A percentile compares a stretch with the other conserved stretches of the same genome.
Evolutionary conservation across 1,140 invertebrate species (phyloP).

Genomic region (Euura lappo): DNA sequence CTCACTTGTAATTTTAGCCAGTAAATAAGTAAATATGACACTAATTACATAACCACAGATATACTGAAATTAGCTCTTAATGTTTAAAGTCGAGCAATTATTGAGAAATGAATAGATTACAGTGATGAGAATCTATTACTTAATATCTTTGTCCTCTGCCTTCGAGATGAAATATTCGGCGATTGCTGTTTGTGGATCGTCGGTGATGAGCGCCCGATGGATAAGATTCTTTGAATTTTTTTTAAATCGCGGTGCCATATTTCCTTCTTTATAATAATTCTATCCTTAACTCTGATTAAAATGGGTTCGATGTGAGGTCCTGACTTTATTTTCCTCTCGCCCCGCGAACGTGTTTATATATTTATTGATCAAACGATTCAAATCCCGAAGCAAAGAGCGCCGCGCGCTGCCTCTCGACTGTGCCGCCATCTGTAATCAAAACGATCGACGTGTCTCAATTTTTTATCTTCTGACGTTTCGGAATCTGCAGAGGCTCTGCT

Average conservation of each 20-base stretch:
- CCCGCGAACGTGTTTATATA: background rate
- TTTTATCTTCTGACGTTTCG: no score
- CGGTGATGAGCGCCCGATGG: constrained; percentile 28
- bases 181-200: constrained; percentile 33
- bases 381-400: background rate
- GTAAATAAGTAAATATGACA: no score
- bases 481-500: no score
- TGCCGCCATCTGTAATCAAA: background rate
- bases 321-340: no score
- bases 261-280: background rate
- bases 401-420: background rate
- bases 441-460: no score
- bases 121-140: constrained; percentile 28
- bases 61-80: no score
- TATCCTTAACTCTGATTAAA: no score
- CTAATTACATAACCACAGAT: no score
- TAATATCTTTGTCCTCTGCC: constrained; percentile 30
- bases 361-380: background rate
- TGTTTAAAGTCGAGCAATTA: background rate
- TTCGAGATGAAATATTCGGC: constrained; percentile 41
- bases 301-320: background rate
- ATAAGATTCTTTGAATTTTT: constrained; percentile 29
- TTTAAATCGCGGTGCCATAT: constrained; percentile 10
- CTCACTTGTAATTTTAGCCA: no score
- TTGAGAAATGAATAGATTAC: background rate